phyloP scores from a whole-genome alignment of 2,113 vertebrate species.

The Triplophysa dalaica region DNA sequence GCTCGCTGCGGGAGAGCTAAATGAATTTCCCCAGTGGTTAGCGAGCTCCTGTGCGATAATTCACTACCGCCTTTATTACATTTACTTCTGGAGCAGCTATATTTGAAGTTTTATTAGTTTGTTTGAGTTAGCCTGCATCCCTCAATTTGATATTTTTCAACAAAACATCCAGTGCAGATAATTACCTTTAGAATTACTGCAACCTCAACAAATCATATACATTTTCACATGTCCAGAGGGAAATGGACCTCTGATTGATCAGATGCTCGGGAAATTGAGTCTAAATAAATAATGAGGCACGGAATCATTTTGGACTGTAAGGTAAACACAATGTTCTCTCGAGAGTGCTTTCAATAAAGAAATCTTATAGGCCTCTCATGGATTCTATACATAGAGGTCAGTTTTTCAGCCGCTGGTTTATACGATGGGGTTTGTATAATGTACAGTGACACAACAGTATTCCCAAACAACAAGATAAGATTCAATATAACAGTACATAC shows the following conservation, averaged over 20 bases:
- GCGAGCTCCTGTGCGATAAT: slow-evolving; percentile 22
- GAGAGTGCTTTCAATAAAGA: slow-evolving; percentile 15
- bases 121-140: slow-evolving; percentile 17
- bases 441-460: background rate
- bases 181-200: slow-evolving; percentile 41
- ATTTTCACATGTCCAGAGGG: slow-evolving; percentile 42
- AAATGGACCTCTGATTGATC: slow-evolving; percentile 47
- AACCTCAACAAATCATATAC: slow-evolving; percentile 48
- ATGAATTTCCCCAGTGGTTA: slow-evolving; percentile 35
- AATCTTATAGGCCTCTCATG: slow-evolving; percentile 22
- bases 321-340: slow-evolving; percentile 37
- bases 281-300: slow-evolving; percentile 43
- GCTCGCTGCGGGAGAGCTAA: slow-evolving; percentile 36
- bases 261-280: slow-evolving; percentile 49
- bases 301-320: slow-evolving; percentile 37
- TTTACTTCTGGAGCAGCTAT: slow-evolving; percentile 1
- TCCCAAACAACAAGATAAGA: background rate
- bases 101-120: slow-evolving; percentile 34
- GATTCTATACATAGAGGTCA: slow-evolving; percentile 10
- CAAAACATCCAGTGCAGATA: slow-evolving; percentile 36
- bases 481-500: background rate
- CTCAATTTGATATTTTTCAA: slow-evolving; percentile 43
- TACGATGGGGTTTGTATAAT: background rate
- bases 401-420: background rate
- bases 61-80: slow-evolving; percentile 14